Conservation (phyloP, 1,140 invertebrate genomes). For the Camponotus floridanus region DNA sequence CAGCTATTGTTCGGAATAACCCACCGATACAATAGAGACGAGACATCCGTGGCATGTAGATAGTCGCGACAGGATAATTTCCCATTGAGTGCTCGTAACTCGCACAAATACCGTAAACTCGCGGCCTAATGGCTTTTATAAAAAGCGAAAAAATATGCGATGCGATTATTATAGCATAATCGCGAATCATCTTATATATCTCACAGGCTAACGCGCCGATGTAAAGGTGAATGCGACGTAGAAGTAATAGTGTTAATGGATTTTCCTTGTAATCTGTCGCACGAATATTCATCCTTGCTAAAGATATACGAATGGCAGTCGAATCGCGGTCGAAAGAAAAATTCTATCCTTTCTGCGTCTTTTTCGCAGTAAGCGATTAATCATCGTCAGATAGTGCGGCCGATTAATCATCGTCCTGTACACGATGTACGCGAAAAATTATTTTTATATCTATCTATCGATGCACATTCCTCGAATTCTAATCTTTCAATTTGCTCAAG, state of each 20-base stretch:
- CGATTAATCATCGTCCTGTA: slow-evolving; percentile 15
- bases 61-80: background rate
- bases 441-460: background rate
- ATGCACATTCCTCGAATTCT: background rate
- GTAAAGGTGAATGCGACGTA: background rate
- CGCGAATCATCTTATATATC: background rate
- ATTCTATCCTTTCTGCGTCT: background rate
- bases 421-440: background rate
- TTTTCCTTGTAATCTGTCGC: slow-evolving; percentile 1
- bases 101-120: background rate
- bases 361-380: slow-evolving; percentile 12
- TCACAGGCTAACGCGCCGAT: background rate
- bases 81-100: background rate
- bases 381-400: background rate
- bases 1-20: slow-evolving; percentile 11
- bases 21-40: background rate
- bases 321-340: background rate
- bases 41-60: background rate
- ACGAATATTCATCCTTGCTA: slow-evolving; percentile 10
- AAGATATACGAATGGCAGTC: background rate
- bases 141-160: background rate
- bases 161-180: background rate
- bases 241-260: slow-evolving; percentile 12
- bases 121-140: background rate
- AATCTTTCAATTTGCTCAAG: background rate